Conservation (phyloP, 2,888 invertebrate species). For the Eristalis tenax region DNA sequence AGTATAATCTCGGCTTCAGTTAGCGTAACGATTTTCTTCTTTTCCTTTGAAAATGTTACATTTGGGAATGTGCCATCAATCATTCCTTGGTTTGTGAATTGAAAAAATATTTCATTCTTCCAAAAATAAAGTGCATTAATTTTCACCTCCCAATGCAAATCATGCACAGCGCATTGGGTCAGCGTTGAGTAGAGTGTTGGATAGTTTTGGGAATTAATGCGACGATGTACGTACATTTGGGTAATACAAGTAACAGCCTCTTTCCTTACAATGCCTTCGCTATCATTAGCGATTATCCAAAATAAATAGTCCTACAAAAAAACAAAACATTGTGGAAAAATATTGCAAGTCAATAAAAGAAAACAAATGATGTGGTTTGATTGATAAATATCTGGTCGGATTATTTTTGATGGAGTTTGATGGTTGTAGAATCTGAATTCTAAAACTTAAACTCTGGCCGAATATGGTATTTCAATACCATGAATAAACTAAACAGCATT, state of each 20-base stretch:
- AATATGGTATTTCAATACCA: too few relatives aligned
- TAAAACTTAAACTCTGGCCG: too few relatives aligned
- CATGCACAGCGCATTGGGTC: slow-evolving; percentile 85
- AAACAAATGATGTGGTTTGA: too few relatives aligned
- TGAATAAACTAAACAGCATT: too few relatives aligned
- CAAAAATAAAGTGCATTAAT: slow-evolving; percentile 87
- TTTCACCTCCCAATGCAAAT: slow-evolving; percentile 93
- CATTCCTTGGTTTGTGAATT: slow-evolving; percentile 90
- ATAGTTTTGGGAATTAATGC: slow-evolving; percentile 83
- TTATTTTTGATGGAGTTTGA: too few relatives aligned
- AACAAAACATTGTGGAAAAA: slow-evolving; percentile 1
- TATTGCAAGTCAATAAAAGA: too few relatives aligned
- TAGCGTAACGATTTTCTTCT: slow-evolving; percentile 88
- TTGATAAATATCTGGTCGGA: too few relatives aligned
- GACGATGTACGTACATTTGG: slow-evolving; percentile 86
- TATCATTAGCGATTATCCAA: slow-evolving; percentile 84
- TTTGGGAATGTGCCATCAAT: slow-evolving; percentile 90
- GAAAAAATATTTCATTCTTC: slow-evolving; percentile 85
- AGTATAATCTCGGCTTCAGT: slow-evolving; percentile 84
- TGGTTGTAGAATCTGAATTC: too few relatives aligned
- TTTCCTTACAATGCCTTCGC: slow-evolving; percentile 89
- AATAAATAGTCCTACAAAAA: slow-evolving; percentile 82
- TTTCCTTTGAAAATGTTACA: slow-evolving; percentile 90
- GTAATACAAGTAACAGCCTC: slow-evolving; percentile 87
- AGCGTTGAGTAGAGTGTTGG: slow-evolving; percentile 85